Evolutionary conservation across 2,113 vertebrate genomes (phyloP).

Genomic region (Zosterops hypoxanthus): DNA sequence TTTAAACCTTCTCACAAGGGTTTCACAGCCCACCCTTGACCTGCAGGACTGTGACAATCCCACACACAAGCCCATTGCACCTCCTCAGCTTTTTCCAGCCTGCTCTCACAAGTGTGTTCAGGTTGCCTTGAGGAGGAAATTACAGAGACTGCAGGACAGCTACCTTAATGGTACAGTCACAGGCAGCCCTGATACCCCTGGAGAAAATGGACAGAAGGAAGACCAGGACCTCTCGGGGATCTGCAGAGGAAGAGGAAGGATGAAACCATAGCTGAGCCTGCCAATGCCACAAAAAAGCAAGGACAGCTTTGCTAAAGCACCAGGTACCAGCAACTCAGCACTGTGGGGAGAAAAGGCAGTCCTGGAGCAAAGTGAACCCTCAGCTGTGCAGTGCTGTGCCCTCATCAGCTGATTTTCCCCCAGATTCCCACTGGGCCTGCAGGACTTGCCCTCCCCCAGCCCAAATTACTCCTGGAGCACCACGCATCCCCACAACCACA

Average conservation of each 20-base stretch:
- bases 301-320: not conserved
- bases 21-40: not conserved
- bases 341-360: not conserved
- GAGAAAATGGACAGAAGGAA: not conserved
- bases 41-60: not conserved
- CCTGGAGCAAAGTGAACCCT: not conserved
- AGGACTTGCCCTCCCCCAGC: not conserved
- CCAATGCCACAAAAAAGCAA: not conserved
- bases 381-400: not conserved
- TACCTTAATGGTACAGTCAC: not conserved
- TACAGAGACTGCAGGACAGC: not conserved
- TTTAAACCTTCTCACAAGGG: not conserved
- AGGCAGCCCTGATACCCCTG: not conserved
- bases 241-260: not conserved
- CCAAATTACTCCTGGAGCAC: not conserved
- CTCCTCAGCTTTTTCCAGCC: not conserved
- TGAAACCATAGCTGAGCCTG: not conserved
- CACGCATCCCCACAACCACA: not conserved
- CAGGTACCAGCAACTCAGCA: not conserved
- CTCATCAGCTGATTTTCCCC: not conserved
- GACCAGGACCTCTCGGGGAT: not conserved
- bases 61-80: not conserved
- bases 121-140: not conserved
- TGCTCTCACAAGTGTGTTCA: not conserved
- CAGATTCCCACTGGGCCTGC: not conserved